These are phyloP conservation scores for Drosophila teissieri DNA, from an alignment of 1,140 invertebrate species.

Conservation along the genomic window DNA sequence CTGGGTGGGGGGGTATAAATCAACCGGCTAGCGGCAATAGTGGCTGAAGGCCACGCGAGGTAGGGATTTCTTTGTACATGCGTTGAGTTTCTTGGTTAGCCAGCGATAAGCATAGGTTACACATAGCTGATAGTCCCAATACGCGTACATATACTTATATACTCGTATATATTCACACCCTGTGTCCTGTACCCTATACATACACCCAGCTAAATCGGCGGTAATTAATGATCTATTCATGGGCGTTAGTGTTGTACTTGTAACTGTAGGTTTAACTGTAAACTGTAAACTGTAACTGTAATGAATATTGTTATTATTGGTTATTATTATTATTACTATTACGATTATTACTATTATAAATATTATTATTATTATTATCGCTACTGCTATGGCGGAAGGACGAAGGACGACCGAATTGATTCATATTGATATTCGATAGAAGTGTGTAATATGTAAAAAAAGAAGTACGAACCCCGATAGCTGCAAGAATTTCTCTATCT, in stretches of 20 bases:
- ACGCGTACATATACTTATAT: constrained; percentile 30
- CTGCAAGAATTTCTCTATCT: constrained; percentile 66
- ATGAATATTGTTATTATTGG: constrained; percentile 78
- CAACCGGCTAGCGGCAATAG: constrained; percentile 79
- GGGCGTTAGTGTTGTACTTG: constrained; percentile 80
- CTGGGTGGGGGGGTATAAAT: constrained; percentile 16
- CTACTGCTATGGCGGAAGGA: constrained; percentile 48
- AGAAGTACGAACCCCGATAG: constrained; percentile 47
- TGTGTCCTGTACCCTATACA: constrained; percentile 45
- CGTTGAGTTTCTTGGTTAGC: constrained; percentile 65
- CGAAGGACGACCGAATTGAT: constrained; percentile 38
- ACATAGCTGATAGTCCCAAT: constrained; percentile 61
- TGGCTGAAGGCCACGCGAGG: constrained; percentile 57
- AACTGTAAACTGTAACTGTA: constrained; percentile 47
- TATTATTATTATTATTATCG: constrained; percentile 55
- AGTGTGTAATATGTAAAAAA: constrained; percentile 45
- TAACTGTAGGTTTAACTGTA: constrained; percentile 67
- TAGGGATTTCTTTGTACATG: constrained; percentile 46
- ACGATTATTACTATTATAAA: constrained; percentile 58
- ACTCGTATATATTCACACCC: constrained; percentile 42
- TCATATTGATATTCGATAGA: constrained; percentile 76
- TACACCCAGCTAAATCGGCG: constrained; percentile 37
- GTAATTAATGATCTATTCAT: constrained; percentile 78
- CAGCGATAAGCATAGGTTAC: constrained; percentile 64
- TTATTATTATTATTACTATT: constrained; percentile 63